Evolutionary conservation across 92 coral and sea anemone species (phyloP).

Genomic region (Hydrozoanthus gracilis): DNA sequence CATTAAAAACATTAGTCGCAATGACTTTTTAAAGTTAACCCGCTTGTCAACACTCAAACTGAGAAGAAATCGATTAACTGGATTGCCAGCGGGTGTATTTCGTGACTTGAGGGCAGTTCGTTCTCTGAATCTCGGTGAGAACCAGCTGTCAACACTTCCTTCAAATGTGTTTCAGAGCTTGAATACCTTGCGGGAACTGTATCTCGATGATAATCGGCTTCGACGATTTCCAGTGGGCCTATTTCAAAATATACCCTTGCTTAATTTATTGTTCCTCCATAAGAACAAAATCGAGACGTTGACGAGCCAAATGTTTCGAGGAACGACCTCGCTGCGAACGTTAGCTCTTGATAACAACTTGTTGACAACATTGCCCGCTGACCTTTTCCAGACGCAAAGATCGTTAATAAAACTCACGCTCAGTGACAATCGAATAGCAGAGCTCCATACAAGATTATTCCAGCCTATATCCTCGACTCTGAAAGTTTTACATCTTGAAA

Average conservation of each 20-base stretch:
- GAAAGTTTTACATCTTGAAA: constrained; percentile 45
- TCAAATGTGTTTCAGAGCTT: constrained; percentile 79
- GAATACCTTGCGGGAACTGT: constrained; percentile 72
- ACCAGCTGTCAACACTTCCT: constrained; percentile 78
- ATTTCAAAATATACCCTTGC: constrained; percentile 76
- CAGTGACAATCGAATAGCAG: constrained; percentile 71
- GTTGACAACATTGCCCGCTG: constrained; percentile 67
- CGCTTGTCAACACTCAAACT: constrained; percentile 73
- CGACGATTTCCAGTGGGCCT: constrained; percentile 73
- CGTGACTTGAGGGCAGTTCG: constrained; percentile 77
- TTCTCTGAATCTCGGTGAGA: constrained; percentile 82
- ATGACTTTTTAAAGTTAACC: constrained; percentile 77
- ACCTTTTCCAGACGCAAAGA: constrained; percentile 61
- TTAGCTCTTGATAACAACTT: constrained; percentile 73
- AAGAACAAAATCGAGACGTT: constrained; percentile 73
- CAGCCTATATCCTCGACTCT: constrained; percentile 41
- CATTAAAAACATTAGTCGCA: constrained; percentile 70
- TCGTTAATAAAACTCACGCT: constrained; percentile 69
- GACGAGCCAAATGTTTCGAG: constrained; percentile 71
- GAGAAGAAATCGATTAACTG: constrained; percentile 71
- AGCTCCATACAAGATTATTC: constrained; percentile 56
- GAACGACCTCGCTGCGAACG: constrained; percentile 68
- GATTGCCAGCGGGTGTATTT: constrained; percentile 80
- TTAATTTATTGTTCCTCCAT: constrained; percentile 78
- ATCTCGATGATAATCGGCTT: constrained; percentile 80